Conservation (phyloP, 2,797 vertebrate species). For the Tapera naevia region DNA sequence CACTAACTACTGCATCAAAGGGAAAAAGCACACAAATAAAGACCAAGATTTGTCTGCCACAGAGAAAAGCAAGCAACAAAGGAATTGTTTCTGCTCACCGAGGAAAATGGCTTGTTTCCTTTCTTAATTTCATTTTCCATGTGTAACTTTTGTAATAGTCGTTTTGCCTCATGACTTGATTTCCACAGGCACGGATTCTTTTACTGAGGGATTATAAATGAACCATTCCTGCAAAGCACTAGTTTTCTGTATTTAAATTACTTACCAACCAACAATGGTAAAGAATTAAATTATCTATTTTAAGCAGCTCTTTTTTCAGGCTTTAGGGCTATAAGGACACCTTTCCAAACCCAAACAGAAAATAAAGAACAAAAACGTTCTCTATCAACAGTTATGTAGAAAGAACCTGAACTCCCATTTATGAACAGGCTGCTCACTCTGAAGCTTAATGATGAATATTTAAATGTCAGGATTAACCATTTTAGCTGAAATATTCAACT, state of each 20-base stretch:
- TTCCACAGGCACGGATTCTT: background rate
- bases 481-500: slow-evolving; percentile 29
- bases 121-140: background rate
- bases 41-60: background rate
- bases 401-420: background rate
- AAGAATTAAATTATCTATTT: background rate
- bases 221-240: background rate
- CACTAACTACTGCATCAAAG: background rate
- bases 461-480: slow-evolving; percentile 47
- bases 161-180: background rate
- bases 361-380: background rate
- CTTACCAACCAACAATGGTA: background rate
- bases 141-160: background rate
- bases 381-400: background rate
- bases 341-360: background rate
- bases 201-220: background rate
- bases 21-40: background rate
- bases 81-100: background rate
- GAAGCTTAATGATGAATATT: slow-evolving; percentile 31
- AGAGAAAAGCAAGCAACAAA: background rate
- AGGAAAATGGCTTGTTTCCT: background rate
- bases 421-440: background rate
- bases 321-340: background rate
- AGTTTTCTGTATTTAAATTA: background rate
- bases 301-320: background rate